These are phyloP conservation scores for Acanthopagrus latus DNA, from an alignment of 2,797 vertebrate genomes.

Conservation along the genomic window DNA sequence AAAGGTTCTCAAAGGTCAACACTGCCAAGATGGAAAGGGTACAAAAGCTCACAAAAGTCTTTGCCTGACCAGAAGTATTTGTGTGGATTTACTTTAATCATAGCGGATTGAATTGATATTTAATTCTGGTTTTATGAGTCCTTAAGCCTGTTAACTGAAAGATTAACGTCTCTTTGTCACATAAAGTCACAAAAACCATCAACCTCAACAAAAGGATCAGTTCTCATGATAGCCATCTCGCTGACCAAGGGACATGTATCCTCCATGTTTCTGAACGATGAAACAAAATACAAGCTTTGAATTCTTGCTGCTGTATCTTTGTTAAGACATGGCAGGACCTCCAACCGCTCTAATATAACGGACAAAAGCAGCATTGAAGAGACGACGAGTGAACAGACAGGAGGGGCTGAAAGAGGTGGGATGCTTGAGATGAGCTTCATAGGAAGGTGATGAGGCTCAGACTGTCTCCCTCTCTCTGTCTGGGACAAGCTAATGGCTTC, in stretches of 20 bases:
- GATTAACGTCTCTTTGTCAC: neutral
- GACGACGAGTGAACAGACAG: conserved; percentile 10
- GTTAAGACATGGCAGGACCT: conserved; percentile 44
- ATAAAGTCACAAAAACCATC: conserved; percentile 18
- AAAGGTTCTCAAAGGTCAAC: conserved; percentile 17
- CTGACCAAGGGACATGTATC: conserved; percentile 10
- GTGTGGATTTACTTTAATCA: neutral
- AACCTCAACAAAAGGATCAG: conserved; percentile 29
- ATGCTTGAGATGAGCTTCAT: conserved; percentile 71
- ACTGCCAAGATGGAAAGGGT: neutral
- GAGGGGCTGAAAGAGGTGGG: conserved; percentile 51
- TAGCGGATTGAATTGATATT: neutral
- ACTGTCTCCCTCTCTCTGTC: conserved; percentile 66
- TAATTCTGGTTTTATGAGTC: neutral
- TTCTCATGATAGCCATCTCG: conserved; percentile 20
- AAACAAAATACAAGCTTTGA: conserved; percentile 58
- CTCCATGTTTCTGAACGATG: conserved; percentile 10
- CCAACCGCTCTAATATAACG: conserved; percentile 40
- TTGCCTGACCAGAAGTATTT: neutral
- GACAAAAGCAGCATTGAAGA: conserved; percentile 76
- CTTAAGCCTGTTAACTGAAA: conserved; percentile 13
- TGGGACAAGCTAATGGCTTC: conserved; percentile 72
- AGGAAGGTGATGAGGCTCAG: conserved; percentile 67
- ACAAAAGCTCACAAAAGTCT: no score
- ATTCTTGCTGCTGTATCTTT: conserved; percentile 41